A percentile compares a stretch with the other conserved stretches of the same genome.
Evolutionary conservation across 2,888 invertebrate genomes (phyloP).

Genomic region (Aquatica leii): DNA sequence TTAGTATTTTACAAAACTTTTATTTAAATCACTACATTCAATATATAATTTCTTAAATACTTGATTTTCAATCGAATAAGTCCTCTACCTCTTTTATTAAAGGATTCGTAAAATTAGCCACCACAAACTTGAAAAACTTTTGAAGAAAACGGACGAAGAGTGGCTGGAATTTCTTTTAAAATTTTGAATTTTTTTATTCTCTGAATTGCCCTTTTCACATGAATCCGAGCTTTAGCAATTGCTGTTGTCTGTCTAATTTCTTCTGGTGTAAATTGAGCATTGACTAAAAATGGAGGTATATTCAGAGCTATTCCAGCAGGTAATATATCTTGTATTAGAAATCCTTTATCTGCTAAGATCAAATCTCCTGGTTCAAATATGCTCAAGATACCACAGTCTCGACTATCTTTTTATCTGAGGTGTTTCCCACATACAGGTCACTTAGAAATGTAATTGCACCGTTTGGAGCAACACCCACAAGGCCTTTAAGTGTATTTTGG

Average conservation of each 20-base stretch:
- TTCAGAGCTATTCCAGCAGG: constrained; percentile 42
- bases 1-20: no score
- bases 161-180: not conserved
- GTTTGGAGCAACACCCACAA: constrained; percentile 37
- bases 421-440: not conserved
- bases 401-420: constrained; percentile 15
- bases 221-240: constrained; percentile 44
- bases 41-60: no score
- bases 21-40: no score
- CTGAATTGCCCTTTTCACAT: constrained; percentile 43
- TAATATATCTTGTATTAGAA: constrained; percentile 42
- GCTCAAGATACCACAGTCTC: constrained; percentile 39
- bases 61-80: no score
- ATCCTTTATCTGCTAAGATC: constrained; percentile 45
- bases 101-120: constrained; percentile 8
- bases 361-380: constrained; percentile 41
- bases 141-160: not conserved
- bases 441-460: constrained; percentile 23
- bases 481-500: constrained; percentile 14
- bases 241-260: constrained; percentile 38
- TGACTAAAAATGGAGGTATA: constrained; percentile 42
- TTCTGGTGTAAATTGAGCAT: constrained; percentile 36
- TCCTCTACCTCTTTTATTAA: constrained; percentile 25
- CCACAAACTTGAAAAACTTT: constrained; percentile 16
- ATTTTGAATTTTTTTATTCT: constrained; percentile 39